These are phyloP conservation scores for Bellardia bayeri DNA, from an alignment of 2,888 invertebrate species.

Conservation along the genomic window DNA sequence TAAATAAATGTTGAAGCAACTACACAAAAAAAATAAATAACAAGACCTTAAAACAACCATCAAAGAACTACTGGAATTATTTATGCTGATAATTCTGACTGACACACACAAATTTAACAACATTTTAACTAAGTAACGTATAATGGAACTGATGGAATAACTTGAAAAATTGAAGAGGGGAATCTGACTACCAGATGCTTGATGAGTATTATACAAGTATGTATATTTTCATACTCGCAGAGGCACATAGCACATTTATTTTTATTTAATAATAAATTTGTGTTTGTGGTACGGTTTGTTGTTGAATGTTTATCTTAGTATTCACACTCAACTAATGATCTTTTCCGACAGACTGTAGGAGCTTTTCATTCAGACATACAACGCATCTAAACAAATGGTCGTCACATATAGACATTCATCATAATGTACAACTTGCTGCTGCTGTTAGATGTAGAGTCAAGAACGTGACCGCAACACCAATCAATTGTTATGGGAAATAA, in stretches of 20 bases:
- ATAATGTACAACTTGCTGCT: neutral
- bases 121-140: neutral
- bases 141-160: neutral
- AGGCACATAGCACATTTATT: neutral
- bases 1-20: conserved; percentile 5
- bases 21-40: conserved; percentile 11
- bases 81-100: conserved; percentile 32
- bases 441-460: neutral
- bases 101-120: conserved; percentile 3
- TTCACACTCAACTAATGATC: conserved; percentile 60
- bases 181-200: conserved; percentile 28
- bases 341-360: neutral
- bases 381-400: neutral
- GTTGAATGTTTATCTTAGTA: conserved; percentile 39
- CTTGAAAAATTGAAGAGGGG: neutral
- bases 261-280: conserved; percentile 29
- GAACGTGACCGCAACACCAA: conserved; percentile 16
- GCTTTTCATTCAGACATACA: neutral
- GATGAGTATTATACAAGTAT: neutral
- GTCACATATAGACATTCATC: conserved; percentile 4
- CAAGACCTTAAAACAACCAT: conserved; percentile 36
- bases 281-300: neutral
- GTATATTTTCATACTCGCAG: neutral
- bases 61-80: conserved; percentile 55
- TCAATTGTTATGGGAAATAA: conserved; percentile 44